Base-by-base conservation (phyloP, 2,113 vertebrate species). In the Ploceus nigricollis region DNA sequence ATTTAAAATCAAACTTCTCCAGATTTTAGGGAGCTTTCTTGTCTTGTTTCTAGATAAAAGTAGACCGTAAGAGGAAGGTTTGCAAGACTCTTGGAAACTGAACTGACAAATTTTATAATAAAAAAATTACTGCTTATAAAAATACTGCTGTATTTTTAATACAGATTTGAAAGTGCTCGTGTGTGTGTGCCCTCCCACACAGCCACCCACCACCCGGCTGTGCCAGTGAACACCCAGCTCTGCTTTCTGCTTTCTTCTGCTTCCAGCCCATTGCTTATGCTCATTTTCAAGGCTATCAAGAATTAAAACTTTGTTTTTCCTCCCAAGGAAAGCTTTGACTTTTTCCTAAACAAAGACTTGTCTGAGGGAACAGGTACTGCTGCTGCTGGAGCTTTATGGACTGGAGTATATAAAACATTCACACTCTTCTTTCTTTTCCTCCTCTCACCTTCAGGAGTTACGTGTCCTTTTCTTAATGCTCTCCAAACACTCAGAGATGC, bases 101-200 rank as follows among this genome's bases (percentile, higher is more conserved):
- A 92, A 54, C 30, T 81, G 60, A 78, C 42, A 92, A 78, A 63
- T 68, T 77, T 70, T 14, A n/a, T 48, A 90, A 77, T 73, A 39
- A 82, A 94, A 42, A 84, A 78, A 69, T 25, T 6, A 57, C 30
- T 58, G 63, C 71, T 58, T 81, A 58, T 71, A 82, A 92, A 94
- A 96, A 86, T 20, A 45, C 39, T 70, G 66, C 47, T 66, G 54
- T 58, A 54, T 92, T 95, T 97, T 93, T 78, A 77, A 81, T n/a
- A 20, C 1, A 78, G 80, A 44, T 77, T 54, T 64, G 69, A 88
- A 93, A 48, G 31, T 44, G 35, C 89, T 90, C 5, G 14, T 39
- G 53, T 50, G 50, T 61, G 48, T 66, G 56, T 40, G 56, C 53
- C 77, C 86, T 94, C 89, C 94, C 89, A 94, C 96, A 16, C 63